Base-by-base conservation (phyloP, 1,140 invertebrate genomes). In the Heliconius hermathena region DNA sequence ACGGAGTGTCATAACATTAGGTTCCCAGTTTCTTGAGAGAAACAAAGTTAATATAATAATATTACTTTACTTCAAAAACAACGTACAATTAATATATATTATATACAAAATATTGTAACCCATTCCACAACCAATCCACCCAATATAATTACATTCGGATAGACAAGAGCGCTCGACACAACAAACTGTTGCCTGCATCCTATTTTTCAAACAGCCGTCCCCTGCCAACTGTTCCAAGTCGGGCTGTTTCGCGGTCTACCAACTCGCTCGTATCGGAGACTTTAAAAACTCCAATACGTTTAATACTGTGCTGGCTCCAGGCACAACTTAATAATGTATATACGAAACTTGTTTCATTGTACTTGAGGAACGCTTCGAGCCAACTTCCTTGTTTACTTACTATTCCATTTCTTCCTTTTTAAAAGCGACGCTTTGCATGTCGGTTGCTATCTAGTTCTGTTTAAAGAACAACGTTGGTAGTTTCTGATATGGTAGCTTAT, bases 271-370 rank as follows among this genome's bases (percentile, higher is more conserved):
- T 85, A 89, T 89, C 84, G 87, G 86, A 72, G 83, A 87, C 85
- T 87, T 89, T 87, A 84, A 87, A 88, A 88, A 89, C 83, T 88
- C 86, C 86, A 84, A 91, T 91, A 91, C 91, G 82, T 89, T 89
- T 91, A 90, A 92, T 91, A 89, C 87, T 85, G 87, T 88, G 86
- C 84, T 84, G 87, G 85, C 85, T 86, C 82, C 88, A 83, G 83
- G 87, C 86, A 78, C 86, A 89, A 93, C 88, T 93, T 92, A 92
- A 92, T 92, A 91, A 93, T 90, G 88, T 89, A 89, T 87, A 89
- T 86, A 85, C 85, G 86, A 85, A 92, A 92, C 89, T 92, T 90
- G 87, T 90, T 90, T 89, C 87, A 88, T 86, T 86, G 85, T 85
- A 90, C 83, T 87, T 87, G 83, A 86, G 83, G 87, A 87, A 87